phyloP scores from a whole-genome alignment of 2,113 vertebrate genomes.

The Canis aureus region DNA sequence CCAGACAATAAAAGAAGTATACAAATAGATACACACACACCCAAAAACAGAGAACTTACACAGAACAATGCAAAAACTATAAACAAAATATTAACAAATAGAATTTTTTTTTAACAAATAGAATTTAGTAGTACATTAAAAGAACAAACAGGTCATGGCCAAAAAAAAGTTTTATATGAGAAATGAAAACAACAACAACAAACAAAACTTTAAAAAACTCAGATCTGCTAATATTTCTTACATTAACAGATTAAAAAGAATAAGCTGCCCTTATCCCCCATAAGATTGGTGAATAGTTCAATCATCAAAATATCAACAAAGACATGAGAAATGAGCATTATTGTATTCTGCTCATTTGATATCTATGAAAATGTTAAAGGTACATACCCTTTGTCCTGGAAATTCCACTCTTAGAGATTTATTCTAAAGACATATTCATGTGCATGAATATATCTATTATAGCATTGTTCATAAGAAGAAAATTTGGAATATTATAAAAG shows the following conservation, averaged over 20 bases:
- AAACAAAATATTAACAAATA: neutral
- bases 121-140: neutral
- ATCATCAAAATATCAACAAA: neutral
- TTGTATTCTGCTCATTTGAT: neutral
- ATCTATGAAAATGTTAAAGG: neutral
- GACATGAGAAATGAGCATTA: neutral
- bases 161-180: neutral
- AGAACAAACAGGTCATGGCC: neutral
- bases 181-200: neutral
- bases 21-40: neutral
- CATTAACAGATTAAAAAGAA: neutral
- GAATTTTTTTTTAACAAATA: neutral
- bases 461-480: neutral
- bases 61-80: neutral
- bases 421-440: neutral
- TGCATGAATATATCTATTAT: neutral
- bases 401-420: neutral
- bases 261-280: neutral
- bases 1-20: neutral
- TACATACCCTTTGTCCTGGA: neutral
- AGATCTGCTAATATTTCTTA: neutral
- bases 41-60: neutral
- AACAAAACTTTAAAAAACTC: neutral
- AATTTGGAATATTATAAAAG: neutral
- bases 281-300: neutral